Evolutionary conservation across 2,888 invertebrate species (phyloP).

Genomic region (Syrphus vitripennis): DNA sequence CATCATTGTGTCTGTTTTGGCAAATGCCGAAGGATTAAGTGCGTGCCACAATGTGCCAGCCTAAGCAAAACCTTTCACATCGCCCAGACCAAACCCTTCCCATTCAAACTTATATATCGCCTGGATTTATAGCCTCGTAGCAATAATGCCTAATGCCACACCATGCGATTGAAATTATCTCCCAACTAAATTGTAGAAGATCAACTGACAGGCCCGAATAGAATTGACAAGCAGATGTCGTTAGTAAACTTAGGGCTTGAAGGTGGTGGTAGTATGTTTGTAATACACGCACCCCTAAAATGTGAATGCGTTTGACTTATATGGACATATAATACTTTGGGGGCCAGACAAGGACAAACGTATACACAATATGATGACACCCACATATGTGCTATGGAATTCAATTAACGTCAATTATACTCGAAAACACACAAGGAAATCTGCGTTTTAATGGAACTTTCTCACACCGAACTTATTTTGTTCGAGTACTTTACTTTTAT

Average conservation of each 20-base stretch:
- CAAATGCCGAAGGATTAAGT: conserved; percentile 62
- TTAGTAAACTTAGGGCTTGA: background rate
- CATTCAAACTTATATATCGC: background rate
- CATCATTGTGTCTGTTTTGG: conserved; percentile 43
- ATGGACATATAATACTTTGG: conserved; percentile 20
- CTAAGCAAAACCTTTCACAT: conserved; percentile 49
- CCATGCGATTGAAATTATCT: conserved; percentile 59
- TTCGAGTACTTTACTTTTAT: background rate
- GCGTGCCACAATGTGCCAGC: conserved; percentile 58
- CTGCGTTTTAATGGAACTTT: conserved; percentile 66
- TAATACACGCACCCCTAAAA: background rate
- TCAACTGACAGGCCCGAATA: conserved; percentile 60
- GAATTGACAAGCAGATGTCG: conserved; percentile 55
- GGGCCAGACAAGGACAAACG: conserved; percentile 46
- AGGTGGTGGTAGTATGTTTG: background rate
- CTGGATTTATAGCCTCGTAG: conserved; percentile 6
- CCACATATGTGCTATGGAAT: conserved; percentile 55
- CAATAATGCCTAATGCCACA: conserved; percentile 51
- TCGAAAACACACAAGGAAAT: conserved; percentile 65
- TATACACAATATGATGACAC: conserved; percentile 29
- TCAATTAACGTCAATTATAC: conserved; percentile 70
- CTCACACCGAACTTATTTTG: conserved; percentile 17
- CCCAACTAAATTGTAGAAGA: conserved; percentile 55
- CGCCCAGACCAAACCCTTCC: background rate
- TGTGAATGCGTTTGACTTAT: conserved; percentile 52